Conservation (phyloP, 2,888 invertebrate genomes). For the Drosophila crucigera region DNA sequence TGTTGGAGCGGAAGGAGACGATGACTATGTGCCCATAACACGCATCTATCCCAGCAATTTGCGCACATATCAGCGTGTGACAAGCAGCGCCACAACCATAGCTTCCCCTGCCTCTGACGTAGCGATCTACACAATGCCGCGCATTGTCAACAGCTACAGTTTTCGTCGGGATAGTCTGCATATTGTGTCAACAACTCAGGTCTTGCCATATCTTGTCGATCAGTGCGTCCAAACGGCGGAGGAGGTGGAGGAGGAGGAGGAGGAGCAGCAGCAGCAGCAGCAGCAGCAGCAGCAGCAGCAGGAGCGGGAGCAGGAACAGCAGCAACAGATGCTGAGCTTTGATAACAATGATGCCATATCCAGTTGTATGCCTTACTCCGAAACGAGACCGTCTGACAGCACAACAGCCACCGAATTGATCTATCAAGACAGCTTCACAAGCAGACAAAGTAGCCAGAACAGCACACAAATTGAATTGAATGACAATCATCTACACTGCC, state of each 20-base stretch:
- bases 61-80: constrained; percentile 66
- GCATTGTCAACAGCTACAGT: constrained; percentile 73
- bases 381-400: constrained; percentile 15
- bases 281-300: constrained; percentile 11
- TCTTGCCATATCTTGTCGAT: constrained; percentile 62
- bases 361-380: constrained; percentile 26
- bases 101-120: constrained; percentile 5
- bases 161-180: constrained; percentile 73
- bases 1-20: constrained; percentile 36
- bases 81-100: constrained; percentile 40
- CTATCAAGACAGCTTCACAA: constrained; percentile 2
- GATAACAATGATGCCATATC: constrained; percentile 33
- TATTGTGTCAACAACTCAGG: constrained; percentile 67
- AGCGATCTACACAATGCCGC: constrained; percentile 56
- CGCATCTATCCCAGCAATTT: constrained; percentile 67
- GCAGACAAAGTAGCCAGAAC: constrained; percentile 3
- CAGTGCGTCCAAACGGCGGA: constrained; percentile 65
- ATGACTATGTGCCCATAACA: constrained; percentile 60
- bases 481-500: constrained; percentile 55
- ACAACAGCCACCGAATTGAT: constrained; percentile 24
- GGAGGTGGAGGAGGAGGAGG: constrained; percentile 18
- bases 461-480: constrained; percentile 15
- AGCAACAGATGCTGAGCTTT: constrained; percentile 2
- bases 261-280: constrained; percentile 1
- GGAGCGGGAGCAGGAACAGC: constrained; percentile 7